Evolutionary conservation across 2,888 invertebrate genomes (phyloP).

Genomic region (Phania funesta): DNA sequence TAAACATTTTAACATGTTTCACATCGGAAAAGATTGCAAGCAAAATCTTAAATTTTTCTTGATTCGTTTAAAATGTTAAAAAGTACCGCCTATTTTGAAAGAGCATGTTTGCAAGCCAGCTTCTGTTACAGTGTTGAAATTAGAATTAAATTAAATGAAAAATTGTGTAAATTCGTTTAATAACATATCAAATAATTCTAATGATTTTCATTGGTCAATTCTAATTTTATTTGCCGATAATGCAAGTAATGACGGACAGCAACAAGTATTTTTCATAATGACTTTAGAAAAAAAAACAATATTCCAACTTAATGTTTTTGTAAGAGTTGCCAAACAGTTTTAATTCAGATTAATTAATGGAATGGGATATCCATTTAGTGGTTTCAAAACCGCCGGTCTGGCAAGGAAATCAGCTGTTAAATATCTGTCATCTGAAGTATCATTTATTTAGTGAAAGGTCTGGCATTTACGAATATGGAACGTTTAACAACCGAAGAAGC

Average conservation of each 20-base stretch:
- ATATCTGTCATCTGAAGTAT: too few species aligned
- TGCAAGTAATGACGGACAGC: conserved; percentile 30
- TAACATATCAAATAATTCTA: conserved; percentile 51
- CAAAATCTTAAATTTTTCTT: background rate
- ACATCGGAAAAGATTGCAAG: background rate
- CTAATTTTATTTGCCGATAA: conserved; percentile 38
- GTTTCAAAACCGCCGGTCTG: background rate
- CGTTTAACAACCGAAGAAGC: too few species aligned
- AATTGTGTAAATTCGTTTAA: conserved; percentile 31
- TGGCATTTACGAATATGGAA: too few species aligned
- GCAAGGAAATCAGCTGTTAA: too few species aligned
- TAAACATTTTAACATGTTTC: background rate
- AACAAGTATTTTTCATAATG: conserved; percentile 11
- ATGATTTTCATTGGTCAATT: conserved; percentile 64
- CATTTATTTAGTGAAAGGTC: too few species aligned
- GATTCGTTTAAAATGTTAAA: background rate
- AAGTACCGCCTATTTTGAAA: conserved; percentile 52
- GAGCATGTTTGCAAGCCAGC: conserved; percentile 1
- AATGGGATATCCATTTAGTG: background rate
- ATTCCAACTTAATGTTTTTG: background rate
- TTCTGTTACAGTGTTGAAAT: conserved; percentile 22
- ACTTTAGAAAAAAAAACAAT: conserved; percentile 22
- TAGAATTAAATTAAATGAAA: conserved; percentile 46
- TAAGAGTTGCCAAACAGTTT: conserved; percentile 5
- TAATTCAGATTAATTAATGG: background rate